phyloP scores from a whole-genome alignment of 2,797 vertebrate species.

The Nyctalus aviator region DNA sequence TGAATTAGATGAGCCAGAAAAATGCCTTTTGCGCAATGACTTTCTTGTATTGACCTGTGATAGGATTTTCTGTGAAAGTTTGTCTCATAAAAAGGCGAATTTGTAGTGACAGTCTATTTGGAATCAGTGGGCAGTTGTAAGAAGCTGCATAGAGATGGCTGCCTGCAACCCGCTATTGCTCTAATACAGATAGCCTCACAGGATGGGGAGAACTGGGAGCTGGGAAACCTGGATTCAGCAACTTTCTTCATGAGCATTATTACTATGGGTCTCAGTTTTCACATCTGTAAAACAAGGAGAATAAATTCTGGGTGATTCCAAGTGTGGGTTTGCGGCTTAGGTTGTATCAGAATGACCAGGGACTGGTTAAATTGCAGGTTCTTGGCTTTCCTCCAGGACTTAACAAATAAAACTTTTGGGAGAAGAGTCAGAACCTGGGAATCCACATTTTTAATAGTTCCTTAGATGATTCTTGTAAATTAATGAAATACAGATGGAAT shows the following conservation, averaged over 20 bases:
- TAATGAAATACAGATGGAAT: constrained; percentile 62
- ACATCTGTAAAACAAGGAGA: constrained; percentile 29
- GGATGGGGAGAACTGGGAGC: not conserved
- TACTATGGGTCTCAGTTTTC: constrained; percentile 1
- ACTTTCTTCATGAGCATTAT: not conserved
- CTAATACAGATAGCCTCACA: not conserved
- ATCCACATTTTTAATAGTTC: constrained; percentile 39
- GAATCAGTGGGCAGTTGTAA: not conserved
- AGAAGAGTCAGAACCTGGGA: constrained; percentile 59
- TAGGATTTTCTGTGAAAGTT: not conserved
- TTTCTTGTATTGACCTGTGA: not conserved
- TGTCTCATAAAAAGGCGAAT: not conserved
- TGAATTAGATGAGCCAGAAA: constrained; percentile 32
- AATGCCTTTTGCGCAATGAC: not conserved
- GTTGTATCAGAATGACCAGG: not conserved
- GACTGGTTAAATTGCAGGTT: constrained; percentile 30
- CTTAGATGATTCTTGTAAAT: constrained; percentile 50
- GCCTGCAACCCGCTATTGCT: fast-evolving
- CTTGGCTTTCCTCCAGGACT: constrained; percentile 46
- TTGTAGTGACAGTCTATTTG: not conserved
- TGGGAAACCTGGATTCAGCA: not conserved
- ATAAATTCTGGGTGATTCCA: constrained; percentile 19
- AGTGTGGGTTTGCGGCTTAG: not conserved
- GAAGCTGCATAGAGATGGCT: not conserved
- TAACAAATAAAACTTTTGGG: constrained; percentile 57